phyloP scores from a whole-genome alignment of 1,140 invertebrate species.

The Anastrepha obliqua region DNA sequence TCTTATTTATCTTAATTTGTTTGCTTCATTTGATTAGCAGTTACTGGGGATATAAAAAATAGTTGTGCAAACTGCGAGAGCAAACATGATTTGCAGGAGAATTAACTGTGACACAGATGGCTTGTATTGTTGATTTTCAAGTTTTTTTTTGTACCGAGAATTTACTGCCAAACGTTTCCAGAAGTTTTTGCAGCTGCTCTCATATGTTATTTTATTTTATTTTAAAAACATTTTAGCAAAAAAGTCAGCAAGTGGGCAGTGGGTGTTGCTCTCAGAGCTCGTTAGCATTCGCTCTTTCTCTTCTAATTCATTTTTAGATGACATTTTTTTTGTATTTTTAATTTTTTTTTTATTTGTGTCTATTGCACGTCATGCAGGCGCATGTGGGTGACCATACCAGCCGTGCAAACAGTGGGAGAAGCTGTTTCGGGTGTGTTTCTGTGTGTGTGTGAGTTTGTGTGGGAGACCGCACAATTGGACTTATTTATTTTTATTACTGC shows the following conservation, averaged over 20 bases:
- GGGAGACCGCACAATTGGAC: slow-evolving; percentile 12
- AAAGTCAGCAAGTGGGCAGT: background rate
- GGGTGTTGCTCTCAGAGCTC: background rate
- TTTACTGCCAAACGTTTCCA: too few relatives aligned
- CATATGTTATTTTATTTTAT: too few relatives aligned
- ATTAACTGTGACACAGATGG: too few relatives aligned
- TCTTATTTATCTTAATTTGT: too few relatives aligned
- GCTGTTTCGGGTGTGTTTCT: background rate
- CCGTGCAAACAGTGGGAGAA: background rate
- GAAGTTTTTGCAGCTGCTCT: too few relatives aligned
- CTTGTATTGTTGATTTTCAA: too few relatives aligned
- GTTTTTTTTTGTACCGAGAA: too few relatives aligned
- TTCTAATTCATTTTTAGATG: background rate
- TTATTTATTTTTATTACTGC: slow-evolving; percentile 18
- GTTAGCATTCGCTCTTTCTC: background rate
- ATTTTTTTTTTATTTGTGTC: slow-evolving; percentile 23
- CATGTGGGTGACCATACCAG: slow-evolving; percentile 15
- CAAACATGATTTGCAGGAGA: too few relatives aligned
- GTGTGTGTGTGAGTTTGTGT: background rate
- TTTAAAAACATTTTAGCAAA: background rate
- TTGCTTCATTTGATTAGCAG: too few relatives aligned
- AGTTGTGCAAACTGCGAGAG: too few relatives aligned
- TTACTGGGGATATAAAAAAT: too few relatives aligned
- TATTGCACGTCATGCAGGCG: background rate
- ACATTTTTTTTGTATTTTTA: too few relatives aligned